Conservation (phyloP, 2,888 invertebrate species). For the Amblyjoppa proteus region DNA sequence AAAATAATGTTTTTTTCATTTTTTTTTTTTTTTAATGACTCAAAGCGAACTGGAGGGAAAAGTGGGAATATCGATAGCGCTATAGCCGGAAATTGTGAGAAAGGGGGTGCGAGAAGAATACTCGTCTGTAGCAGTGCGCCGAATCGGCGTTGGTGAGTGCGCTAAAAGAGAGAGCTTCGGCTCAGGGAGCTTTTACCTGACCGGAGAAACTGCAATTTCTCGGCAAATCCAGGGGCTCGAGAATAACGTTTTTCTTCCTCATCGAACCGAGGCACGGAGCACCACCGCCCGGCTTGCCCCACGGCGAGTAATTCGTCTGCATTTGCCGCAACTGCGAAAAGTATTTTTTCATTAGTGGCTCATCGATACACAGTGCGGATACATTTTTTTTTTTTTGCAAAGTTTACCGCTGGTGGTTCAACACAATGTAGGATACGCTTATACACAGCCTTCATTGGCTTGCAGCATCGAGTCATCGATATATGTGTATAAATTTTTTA, state of each 20-base stretch:
- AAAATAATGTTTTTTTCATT: background rate
- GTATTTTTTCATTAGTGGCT: background rate
- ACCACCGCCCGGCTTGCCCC: constrained; percentile 92
- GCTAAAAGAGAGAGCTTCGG: constrained; percentile 10
- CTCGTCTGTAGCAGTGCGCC: background rate
- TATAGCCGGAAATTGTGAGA: constrained; percentile 42
- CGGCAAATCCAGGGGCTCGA: constrained; percentile 85
- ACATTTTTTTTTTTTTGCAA: background rate
- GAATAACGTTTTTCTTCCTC: constrained; percentile 89
- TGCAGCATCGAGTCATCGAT: too few relatives aligned
- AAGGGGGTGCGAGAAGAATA: constrained; percentile 28
- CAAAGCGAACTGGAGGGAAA: constrained; percentile 13
- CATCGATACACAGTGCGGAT: too few relatives aligned
- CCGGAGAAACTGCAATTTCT: constrained; percentile 65
- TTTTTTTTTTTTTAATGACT: background rate
- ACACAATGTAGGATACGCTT: too few relatives aligned
- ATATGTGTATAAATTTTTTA: too few relatives aligned
- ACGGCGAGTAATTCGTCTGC: constrained; percentile 91
- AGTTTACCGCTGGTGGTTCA: background rate
- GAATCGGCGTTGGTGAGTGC: constrained; percentile 25
- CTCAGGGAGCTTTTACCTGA: constrained; percentile 71
- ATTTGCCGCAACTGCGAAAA: constrained; percentile 88
- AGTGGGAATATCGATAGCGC: constrained; percentile 48
- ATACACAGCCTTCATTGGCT: too few relatives aligned
- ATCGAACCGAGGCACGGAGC: constrained; percentile 87